Percentiles rank a stretch among this genome's conserved stretches.
These are phyloP conservation scores for Folsomia manolachei DNA, from an alignment of 2,888 invertebrate genomes.

Conservation along the genomic window DNA sequence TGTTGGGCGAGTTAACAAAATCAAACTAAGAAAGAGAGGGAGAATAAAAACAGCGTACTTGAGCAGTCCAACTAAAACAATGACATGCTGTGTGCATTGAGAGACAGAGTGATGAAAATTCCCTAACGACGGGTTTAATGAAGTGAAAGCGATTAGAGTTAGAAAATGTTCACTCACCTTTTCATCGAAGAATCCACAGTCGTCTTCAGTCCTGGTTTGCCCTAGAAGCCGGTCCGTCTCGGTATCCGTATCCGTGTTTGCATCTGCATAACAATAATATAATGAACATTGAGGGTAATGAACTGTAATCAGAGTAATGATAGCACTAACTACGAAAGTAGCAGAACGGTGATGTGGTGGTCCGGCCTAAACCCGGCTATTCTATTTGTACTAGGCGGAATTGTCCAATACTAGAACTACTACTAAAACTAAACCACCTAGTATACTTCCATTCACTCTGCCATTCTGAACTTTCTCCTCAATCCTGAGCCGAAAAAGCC, in stretches of 20 bases:
- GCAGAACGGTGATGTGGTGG: background rate
- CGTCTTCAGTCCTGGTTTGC: slow-evolving; percentile 83
- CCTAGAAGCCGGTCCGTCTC: slow-evolving; percentile 95
- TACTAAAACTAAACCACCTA: too few species aligned
- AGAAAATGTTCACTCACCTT: slow-evolving; percentile 57
- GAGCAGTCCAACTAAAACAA: too few species aligned
- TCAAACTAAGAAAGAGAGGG: background rate
- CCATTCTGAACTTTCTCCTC: background rate
- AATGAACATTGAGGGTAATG: slow-evolving; percentile 17
- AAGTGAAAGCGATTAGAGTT: slow-evolving; percentile 18
- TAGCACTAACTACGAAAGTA: background rate
- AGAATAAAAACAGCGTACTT: background rate
- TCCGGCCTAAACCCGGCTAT: slow-evolving; percentile 5
- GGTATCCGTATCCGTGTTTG: slow-evolving; percentile 95
- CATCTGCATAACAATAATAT: slow-evolving; percentile 59
- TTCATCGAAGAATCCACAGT: slow-evolving; percentile 87
- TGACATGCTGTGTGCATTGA: background rate
- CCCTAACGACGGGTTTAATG: slow-evolving; percentile 17
- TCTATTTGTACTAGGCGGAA: too few species aligned
- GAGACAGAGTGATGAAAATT: too few species aligned
- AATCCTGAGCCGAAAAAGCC: background rate
- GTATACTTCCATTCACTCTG: background rate
- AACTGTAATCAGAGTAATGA: slow-evolving; percentile 4
- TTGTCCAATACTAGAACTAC: too few species aligned
- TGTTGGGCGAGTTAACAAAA: background rate